Evolutionary conservation across 2,888 invertebrate species (phyloP).

Genomic region (Parochlus steinenii): DNA sequence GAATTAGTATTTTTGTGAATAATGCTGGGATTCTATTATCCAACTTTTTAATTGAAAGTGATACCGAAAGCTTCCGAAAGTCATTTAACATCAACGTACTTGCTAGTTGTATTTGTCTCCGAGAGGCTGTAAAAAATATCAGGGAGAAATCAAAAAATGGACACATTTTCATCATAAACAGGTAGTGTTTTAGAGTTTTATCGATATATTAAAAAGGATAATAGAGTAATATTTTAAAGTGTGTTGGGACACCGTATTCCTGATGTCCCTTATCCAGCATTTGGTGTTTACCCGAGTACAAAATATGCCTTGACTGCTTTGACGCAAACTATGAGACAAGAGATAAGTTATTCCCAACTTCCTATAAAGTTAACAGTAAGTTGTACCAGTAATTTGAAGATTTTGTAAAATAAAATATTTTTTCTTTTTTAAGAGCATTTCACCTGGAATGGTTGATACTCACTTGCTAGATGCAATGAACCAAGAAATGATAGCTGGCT

Average conservation of each 20-base stretch:
- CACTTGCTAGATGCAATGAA: constrained; percentile 31
- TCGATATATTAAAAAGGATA: constrained; percentile 15
- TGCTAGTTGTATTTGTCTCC: constrained; percentile 36
- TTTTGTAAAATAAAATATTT: too few relatives aligned
- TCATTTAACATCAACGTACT: constrained; percentile 36
- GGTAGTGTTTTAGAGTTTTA: constrained; percentile 20
- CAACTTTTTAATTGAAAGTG: constrained; percentile 20
- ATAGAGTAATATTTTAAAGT: constrained; percentile 20
- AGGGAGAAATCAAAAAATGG: constrained; percentile 32
- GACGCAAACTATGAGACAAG: constrained; percentile 38
- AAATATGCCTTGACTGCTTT: constrained; percentile 40
- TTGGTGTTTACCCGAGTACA: constrained; percentile 38
- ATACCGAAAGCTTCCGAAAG: constrained; percentile 24
- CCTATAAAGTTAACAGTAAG: constrained; percentile 16
- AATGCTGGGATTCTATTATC: constrained; percentile 31
- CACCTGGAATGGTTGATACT: constrained; percentile 43
- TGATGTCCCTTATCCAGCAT: constrained; percentile 32
- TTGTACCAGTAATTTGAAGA: not conserved
- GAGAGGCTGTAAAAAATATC: constrained; percentile 39
- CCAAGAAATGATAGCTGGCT: constrained; percentile 21
- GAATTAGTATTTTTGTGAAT: constrained; percentile 32
- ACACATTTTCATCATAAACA: constrained; percentile 44
- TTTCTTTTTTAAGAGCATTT: constrained; percentile 35
- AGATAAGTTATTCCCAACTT: constrained; percentile 26
- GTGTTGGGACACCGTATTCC: constrained; percentile 33